These are phyloP conservation scores for Chroicocephalus ridibundus DNA, from an alignment of 2,113 vertebrate genomes.

Conservation along the genomic window DNA sequence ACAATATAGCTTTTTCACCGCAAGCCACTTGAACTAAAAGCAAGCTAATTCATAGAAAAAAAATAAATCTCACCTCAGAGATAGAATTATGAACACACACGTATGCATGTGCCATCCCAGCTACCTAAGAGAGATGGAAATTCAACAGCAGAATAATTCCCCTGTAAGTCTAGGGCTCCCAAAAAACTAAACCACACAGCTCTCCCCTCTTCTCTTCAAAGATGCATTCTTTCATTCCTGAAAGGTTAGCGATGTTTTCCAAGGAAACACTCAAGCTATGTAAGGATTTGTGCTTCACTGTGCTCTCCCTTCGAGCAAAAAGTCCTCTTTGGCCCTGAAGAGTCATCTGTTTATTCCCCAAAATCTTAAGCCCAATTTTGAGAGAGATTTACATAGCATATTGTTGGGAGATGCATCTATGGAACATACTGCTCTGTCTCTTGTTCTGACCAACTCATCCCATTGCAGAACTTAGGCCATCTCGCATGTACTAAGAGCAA, in stretches of 20 bases:
- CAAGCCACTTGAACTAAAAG: background rate
- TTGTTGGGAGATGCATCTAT: background rate
- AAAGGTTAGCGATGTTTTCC: background rate
- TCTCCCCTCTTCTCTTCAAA: background rate
- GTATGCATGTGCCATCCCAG: background rate
- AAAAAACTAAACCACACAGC: background rate
- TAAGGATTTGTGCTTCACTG: background rate
- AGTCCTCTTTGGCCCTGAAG: background rate
- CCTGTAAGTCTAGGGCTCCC: background rate
- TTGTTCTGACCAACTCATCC: background rate
- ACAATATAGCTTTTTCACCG: background rate
- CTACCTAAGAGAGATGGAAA: background rate
- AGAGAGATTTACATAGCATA: background rate
- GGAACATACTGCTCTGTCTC: background rate
- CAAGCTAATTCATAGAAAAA: background rate
- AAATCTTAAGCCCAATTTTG: background rate
- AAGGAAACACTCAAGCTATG: background rate
- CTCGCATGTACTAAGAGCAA: background rate
- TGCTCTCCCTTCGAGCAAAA: background rate
- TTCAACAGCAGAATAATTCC: background rate
- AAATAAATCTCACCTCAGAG: background rate
- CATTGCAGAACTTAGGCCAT: background rate
- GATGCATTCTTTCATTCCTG: background rate
- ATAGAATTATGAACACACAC: background rate
- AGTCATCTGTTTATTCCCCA: background rate